Percentiles rank a stretch among this genome's conserved stretches.
Conservation (phyloP, 2,113 vertebrate species). For the Zeus faber region DNA sequence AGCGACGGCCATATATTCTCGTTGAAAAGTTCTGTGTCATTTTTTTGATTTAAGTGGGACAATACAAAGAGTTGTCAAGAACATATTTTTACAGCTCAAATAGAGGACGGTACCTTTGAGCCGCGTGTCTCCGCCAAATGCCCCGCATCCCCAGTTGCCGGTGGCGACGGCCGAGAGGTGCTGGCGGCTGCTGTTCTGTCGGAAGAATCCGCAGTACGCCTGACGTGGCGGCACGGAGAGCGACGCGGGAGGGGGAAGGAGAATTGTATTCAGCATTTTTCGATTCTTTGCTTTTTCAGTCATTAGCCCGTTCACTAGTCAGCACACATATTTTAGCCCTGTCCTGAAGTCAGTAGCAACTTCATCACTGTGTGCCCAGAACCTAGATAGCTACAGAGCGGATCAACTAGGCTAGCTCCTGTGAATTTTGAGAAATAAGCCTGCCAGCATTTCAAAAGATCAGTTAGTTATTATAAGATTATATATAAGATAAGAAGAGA, state of each 20-base stretch:
- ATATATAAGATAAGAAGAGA: no score
- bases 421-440: no score
- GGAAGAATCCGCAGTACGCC: constrained; percentile 92
- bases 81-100: background rate
- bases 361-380: no score
- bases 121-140: constrained; percentile 90
- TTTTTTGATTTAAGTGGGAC: background rate
- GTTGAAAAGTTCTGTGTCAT: background rate
- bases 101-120: constrained; percentile 86
- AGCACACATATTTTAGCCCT: no score
- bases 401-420: no score
- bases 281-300: no score
- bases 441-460: no score
- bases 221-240: constrained; percentile 47
- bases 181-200: constrained; percentile 73
- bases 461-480: no score
- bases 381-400: no score
- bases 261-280: background rate
- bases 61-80: background rate
- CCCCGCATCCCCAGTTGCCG: constrained; percentile 98
- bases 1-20: background rate
- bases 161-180: constrained; percentile 92
- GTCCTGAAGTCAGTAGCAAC: no score
- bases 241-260: constrained; percentile 1
- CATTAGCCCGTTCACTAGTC: no score